These are phyloP conservation scores for Homarus gammarus DNA, from an alignment of 2,888 invertebrate species.

Conservation along the genomic window DNA sequence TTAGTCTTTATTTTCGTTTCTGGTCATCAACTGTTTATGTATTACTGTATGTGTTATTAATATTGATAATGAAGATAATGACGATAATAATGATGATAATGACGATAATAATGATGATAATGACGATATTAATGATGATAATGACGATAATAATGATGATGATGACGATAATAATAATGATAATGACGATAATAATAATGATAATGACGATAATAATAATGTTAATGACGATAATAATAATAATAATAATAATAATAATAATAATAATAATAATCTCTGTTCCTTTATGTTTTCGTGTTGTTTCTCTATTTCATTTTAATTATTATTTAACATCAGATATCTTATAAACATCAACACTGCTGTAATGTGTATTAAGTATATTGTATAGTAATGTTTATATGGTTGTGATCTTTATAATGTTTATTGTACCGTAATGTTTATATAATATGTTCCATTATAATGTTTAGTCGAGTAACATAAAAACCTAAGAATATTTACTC, in stretches of 20 bases:
- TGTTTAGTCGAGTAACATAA: too few relatives aligned
- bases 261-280: neutral
- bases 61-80: neutral
- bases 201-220: neutral
- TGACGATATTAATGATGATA: neutral
- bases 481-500: too few relatives aligned
- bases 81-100: neutral
- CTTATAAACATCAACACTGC: too few relatives aligned
- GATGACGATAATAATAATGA: neutral
- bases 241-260: neutral
- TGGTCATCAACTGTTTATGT: neutral
- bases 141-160: neutral
- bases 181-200: neutral
- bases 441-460: too few relatives aligned
- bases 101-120: neutral
- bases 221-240: neutral
- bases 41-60: neutral
- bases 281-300: too few relatives aligned
- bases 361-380: too few relatives aligned
- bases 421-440: too few relatives aligned
- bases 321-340: too few relatives aligned
- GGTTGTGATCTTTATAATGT: too few relatives aligned
- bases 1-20: too few relatives aligned
- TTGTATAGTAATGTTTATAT: too few relatives aligned
- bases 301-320: too few relatives aligned